Base-by-base conservation (phyloP, 2,113 vertebrate genomes). In the pig (Sus scrofa) region DNA sequence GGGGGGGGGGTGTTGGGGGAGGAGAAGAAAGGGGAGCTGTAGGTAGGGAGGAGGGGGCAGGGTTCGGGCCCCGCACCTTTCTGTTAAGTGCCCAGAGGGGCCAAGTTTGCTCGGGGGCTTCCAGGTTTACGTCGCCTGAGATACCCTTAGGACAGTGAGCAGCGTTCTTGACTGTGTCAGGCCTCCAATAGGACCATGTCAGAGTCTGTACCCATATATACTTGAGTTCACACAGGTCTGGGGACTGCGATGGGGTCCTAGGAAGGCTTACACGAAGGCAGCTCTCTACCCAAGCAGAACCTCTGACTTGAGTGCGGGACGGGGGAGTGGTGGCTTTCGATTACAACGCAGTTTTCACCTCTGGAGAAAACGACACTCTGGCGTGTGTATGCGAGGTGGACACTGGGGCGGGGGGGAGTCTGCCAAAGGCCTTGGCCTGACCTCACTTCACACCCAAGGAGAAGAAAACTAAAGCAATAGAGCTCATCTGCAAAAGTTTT, bases 341-440 rank as follows among this genome's bases (percentile, higher is more conserved):
- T 34, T 58, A 75, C 74, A 56, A 26, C 16, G 26, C 71, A 44
- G 34, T 54, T 86, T 81, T 56, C 79, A 54, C 68, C 68, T 30
- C 44, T 44, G 34, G 71, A 62, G 54, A 63, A 79, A 87, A 62
- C 63, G 20, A 60, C 30, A 8, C 39, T 22, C 79, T 60, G 63
- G 68, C 16, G 32, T 19, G 78, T 91, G 62, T 10, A 18, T 37
- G 56, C 60, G 32, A 81, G 52, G 71, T 34, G 77, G 78, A 58
- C 58, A 2, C 56, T n/a, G 75, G 18, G 60, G 67, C 22, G 68
- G 18, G 60, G 67, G 27, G 68, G 9, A 44, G 73, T 32, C 67
- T 58, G 65, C 56, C n/a, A 78, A 44, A 85, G 88, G 85, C 39
- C 89, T 93, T n/a, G 26, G 26, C 77, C 44, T 83, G 89, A 93